Evolutionary conservation across 2,888 invertebrate genomes (phyloP), one percentile per base, ranked within the genome.

Genomic region (Hylaea fasciaria): DNA sequence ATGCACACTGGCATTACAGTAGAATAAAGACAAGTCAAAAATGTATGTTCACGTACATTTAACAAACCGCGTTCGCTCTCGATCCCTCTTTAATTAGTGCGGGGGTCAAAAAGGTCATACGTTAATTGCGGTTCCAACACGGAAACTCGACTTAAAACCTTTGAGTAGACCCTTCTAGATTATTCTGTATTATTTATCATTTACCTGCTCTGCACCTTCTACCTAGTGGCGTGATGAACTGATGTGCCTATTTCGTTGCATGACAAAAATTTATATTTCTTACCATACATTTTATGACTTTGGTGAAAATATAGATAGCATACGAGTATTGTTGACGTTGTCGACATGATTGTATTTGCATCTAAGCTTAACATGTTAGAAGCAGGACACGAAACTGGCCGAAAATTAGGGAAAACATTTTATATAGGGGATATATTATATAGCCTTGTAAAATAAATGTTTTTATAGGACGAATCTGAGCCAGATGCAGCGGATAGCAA

Each of bases 101-200:
- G 66, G 76, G 66, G 67, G 56, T 57, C 63, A 68, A 74, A 76
- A 78, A 81, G 78, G 77, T 74, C 76, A 77, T 77, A 74, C 76
- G 80, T 78, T 82, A 84, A 84, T 85, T 85, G 83, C 78, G 80
- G 82, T 76, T 77, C 74, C 70, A 73, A 77, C 81, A 78, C 74
- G 79, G 77, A 80, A 80, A 72, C 78, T 77, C 77, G 80, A 78
- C 77, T 79, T 76, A 76, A 72, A 80, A 76, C 80, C 75, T 74
- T 76, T 72, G 74, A 71, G 71, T 69, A 65, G 68, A 74, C 80
- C 80, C 76, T 73, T 74, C 74, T 70, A 77, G 77, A 75, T 77
- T 81, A 77, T 80, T 78, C 77, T 77, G 74, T 78, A 81, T 80
- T 82, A 83, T 81, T 82, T 80, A 82, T 79, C 76, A 77, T 72